phyloP scores from a whole-genome alignment of 2,888 invertebrate genomes.

The Lochmaea capreae region DNA sequence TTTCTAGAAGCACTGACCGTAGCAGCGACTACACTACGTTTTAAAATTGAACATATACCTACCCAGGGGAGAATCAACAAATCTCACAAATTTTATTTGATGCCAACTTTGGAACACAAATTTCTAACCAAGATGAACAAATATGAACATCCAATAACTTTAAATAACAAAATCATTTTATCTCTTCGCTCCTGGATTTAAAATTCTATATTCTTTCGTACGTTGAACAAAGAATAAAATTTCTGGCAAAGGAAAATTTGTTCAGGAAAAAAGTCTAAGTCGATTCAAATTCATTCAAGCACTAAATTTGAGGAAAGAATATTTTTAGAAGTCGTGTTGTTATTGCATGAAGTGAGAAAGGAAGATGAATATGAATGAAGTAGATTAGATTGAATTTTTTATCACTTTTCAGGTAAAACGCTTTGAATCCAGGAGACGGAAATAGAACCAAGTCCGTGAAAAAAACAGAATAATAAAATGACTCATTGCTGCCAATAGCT shows the following conservation, averaged over 20 bases:
- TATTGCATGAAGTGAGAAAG: neutral
- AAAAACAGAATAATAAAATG: neutral
- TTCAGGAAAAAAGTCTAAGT: no score
- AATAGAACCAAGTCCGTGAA: neutral
- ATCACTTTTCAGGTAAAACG: neutral
- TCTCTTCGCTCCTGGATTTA: neutral
- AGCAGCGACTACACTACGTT: no score
- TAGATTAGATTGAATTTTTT: constrained; percentile 7
- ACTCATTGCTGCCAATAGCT: no score
- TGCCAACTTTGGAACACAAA: no score
- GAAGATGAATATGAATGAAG: constrained; percentile 13
- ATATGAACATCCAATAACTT: neutral
- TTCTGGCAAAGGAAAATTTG: neutral
- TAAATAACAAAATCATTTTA: neutral
- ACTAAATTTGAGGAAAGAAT: constrained; percentile 6
- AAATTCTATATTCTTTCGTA: neutral
- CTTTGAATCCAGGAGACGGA: neutral
- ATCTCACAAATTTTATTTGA: no score
- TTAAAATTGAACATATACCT: no score
- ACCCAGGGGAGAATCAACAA: no score
- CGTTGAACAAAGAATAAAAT: neutral
- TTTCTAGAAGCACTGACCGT: no score
- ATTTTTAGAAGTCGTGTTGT: constrained; percentile 7
- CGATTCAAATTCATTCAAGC: constrained; percentile 9
- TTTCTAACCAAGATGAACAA: no score